phyloP scores from a whole-genome alignment of 2,113 vertebrate genomes.

The Vanacampus margaritifer region DNA sequence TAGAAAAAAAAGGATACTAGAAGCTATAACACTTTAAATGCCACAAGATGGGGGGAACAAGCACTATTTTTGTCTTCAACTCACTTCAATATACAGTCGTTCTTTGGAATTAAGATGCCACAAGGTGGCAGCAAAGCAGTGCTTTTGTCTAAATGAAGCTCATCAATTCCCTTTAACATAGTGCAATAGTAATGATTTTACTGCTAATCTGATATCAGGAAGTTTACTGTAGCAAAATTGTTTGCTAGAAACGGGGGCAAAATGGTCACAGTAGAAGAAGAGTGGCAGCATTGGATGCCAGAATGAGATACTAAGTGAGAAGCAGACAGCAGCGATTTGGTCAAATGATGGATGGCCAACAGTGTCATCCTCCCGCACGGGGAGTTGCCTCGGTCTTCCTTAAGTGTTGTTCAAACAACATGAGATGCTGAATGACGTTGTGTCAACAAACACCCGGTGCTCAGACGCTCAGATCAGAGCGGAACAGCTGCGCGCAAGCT shows the following conservation, averaged over 20 bases:
- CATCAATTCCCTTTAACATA: too few species aligned
- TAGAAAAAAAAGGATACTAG: too few species aligned
- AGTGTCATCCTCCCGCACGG: slow-evolving; percentile 43
- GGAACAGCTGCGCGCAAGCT: slow-evolving; percentile 69
- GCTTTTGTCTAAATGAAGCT: too few species aligned
- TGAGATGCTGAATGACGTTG: slow-evolving; percentile 71
- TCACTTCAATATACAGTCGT: too few species aligned
- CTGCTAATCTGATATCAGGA: too few species aligned
- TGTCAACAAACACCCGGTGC: slow-evolving; percentile 75
- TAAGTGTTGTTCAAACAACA: slow-evolving; percentile 81
- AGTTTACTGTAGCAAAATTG: background rate
- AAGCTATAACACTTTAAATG: too few species aligned
- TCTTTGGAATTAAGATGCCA: too few species aligned
- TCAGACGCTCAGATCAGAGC: slow-evolving; percentile 72
- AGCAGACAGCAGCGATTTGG: slow-evolving; percentile 20
- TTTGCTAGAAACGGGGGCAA: background rate
- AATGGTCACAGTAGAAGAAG: background rate
- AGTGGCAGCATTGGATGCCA: background rate
- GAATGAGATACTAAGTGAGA: slow-evolving; percentile 8
- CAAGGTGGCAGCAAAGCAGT: too few species aligned
- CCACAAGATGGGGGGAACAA: too few species aligned
- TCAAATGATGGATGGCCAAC: slow-evolving; percentile 36
- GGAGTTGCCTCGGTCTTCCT: slow-evolving; percentile 70
- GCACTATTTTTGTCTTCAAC: too few species aligned
- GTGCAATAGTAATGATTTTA: too few species aligned